Evolutionary conservation across 2,888 invertebrate genomes (phyloP).

Genomic region (Horisme vitalbata): DNA sequence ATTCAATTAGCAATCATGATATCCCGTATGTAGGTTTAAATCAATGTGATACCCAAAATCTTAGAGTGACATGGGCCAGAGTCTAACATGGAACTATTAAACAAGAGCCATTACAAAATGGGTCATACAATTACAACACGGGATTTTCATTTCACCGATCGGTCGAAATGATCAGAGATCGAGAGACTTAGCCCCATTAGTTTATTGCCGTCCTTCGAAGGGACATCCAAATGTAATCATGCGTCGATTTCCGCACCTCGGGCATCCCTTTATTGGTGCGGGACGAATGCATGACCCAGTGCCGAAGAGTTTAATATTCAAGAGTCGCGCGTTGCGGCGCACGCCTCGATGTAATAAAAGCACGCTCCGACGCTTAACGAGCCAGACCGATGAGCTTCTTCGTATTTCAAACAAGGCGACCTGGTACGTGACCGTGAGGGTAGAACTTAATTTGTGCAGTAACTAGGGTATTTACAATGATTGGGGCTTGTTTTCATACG

Average conservation of each 20-base stretch:
- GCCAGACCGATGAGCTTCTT: constrained; percentile 77
- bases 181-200: background rate
- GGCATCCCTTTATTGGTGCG: constrained; percentile 52
- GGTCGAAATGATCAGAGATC: constrained; percentile 4
- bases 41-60: no score
- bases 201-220: background rate
- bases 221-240: constrained; percentile 46
- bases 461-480: constrained; percentile 71
- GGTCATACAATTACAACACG: background rate
- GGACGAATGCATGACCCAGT: constrained; percentile 75
- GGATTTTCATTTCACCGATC: constrained; percentile 1
- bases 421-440: constrained; percentile 73
- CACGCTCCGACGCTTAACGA: constrained; percentile 81
- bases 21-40: no score
- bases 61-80: no score
- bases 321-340: constrained; percentile 69
- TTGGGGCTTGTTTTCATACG: constrained; percentile 39
- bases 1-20: no score
- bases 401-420: constrained; percentile 79
- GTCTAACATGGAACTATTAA: no score
- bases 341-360: constrained; percentile 78
- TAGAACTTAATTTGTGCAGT: constrained; percentile 64
- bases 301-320: constrained; percentile 74
- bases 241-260: constrained; percentile 45
- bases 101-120: no score